Evolutionary conservation across 2,113 vertebrate genomes (phyloP).

Genomic region (Chionis minor): DNA sequence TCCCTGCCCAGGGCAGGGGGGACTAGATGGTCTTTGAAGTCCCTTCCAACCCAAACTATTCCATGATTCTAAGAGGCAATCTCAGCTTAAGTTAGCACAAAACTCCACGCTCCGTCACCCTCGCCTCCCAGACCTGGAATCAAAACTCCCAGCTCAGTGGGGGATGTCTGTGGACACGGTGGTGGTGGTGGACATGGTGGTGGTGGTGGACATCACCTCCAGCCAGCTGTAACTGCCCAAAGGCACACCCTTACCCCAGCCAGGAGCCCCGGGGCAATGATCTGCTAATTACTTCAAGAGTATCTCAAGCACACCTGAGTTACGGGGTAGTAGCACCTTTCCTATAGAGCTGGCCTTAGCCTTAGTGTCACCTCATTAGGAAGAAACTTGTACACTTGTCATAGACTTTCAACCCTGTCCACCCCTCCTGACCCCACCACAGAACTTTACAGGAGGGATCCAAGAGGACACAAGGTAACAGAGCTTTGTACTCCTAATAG

Average conservation of each 20-base stretch:
- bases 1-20: neutral
- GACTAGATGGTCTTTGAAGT: neutral
- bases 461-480: neutral
- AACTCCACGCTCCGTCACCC: neutral
- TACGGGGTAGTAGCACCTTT: accelerated
- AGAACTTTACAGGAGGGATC: neutral
- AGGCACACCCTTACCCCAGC: neutral
- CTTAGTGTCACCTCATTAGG: accelerated
- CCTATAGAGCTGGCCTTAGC: accelerated
- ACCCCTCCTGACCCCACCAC: accelerated
- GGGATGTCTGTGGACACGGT: no score
- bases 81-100: accelerated
- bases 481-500: neutral
- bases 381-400: accelerated
- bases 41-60: neutral
- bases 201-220: neutral
- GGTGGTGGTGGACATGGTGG: no score
- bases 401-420: neutral
- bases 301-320: accelerated
- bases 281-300: neutral
- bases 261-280: neutral
- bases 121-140: accelerated
- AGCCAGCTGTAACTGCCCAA: neutral
- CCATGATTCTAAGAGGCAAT: neutral
- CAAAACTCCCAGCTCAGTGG: accelerated